A percentile compares a stretch with the other conserved stretches of the same genome.
Evolutionary conservation across 2,888 invertebrate genomes (phyloP).

Genomic region (Chrysotoxum bicinctum): DNA sequence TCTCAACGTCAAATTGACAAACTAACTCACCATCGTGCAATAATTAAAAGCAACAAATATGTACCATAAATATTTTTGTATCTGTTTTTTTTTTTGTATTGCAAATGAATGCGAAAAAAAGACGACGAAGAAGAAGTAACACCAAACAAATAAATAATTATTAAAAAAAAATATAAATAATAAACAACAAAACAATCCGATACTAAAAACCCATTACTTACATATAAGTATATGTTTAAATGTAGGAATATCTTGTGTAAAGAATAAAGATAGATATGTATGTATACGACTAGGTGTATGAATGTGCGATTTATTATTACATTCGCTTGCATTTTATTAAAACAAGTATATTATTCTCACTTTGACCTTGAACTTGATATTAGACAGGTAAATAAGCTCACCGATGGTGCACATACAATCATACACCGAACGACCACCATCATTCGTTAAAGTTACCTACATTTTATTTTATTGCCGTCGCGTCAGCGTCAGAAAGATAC

Average conservation of each 20-base stretch:
- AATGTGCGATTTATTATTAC: constrained; percentile 61
- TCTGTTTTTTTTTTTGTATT: constrained; percentile 8
- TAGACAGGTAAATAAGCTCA: constrained; percentile 76
- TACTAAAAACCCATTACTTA: constrained; percentile 37
- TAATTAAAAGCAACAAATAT: not conserved
- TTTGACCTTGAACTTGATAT: constrained; percentile 79
- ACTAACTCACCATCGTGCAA: constrained; percentile 24
- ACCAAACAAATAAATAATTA: constrained; percentile 29
- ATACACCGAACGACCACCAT: constrained; percentile 12
- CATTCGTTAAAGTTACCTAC: constrained; percentile 51
- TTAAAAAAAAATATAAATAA: constrained; percentile 16
- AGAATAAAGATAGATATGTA: not conserved
- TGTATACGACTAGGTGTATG: not conserved
- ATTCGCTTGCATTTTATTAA: constrained; percentile 70
- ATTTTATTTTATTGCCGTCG: constrained; percentile 17
- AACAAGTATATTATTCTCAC: constrained; percentile 71
- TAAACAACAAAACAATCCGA: constrained; percentile 39
- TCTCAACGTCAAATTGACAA: not conserved
- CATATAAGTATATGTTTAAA: constrained; percentile 1
- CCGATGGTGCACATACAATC: constrained; percentile 13
- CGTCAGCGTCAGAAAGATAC: constrained; percentile 13
- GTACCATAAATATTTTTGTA: not conserved
- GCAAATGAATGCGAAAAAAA: constrained; percentile 34
- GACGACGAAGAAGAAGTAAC: constrained; percentile 19
- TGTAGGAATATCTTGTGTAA: not conserved